These are phyloP conservation scores for Prunella fulvescens DNA, from an alignment of 2,113 vertebrate species.

Conservation along the genomic window DNA sequence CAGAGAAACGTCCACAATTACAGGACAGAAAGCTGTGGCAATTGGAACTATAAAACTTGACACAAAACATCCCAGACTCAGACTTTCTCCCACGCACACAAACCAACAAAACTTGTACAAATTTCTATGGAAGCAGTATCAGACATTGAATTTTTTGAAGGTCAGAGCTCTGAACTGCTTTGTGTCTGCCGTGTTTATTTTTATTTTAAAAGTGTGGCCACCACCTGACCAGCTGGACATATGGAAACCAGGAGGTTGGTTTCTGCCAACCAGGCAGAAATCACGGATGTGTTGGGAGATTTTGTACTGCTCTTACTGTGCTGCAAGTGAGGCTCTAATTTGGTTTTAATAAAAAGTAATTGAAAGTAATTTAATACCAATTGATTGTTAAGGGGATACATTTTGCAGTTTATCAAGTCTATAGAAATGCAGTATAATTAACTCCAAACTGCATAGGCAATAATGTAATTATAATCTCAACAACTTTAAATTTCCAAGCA, in stretches of 20 bases:
- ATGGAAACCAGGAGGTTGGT: constrained; percentile 11
- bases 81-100: neutral
- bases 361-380: constrained; percentile 71
- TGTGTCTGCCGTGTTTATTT: neutral
- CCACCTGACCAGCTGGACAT: constrained; percentile 35
- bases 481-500: constrained; percentile 65
- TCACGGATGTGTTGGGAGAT: neutral
- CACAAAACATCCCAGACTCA: neutral
- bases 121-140: rapidly evolving
- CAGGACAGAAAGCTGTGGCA: neutral
- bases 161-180: neutral
- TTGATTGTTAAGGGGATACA: constrained; percentile 73
- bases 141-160: neutral
- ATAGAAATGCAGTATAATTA: constrained; percentile 72
- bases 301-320: constrained; percentile 34
- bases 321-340: constrained; percentile 63
- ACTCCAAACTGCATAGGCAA: constrained; percentile 64
- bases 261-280: no score
- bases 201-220: constrained; percentile 15
- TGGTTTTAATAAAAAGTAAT: constrained; percentile 74
- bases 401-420: constrained; percentile 71
- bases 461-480: constrained; percentile 72
- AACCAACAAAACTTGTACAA: neutral
- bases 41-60: neutral
- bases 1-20: neutral